A percentile compares a stretch with the other conserved stretches of the same genome.
Conservation (phyloP, 2,113 vertebrate genomes). For the Coptodon rendalli region DNA sequence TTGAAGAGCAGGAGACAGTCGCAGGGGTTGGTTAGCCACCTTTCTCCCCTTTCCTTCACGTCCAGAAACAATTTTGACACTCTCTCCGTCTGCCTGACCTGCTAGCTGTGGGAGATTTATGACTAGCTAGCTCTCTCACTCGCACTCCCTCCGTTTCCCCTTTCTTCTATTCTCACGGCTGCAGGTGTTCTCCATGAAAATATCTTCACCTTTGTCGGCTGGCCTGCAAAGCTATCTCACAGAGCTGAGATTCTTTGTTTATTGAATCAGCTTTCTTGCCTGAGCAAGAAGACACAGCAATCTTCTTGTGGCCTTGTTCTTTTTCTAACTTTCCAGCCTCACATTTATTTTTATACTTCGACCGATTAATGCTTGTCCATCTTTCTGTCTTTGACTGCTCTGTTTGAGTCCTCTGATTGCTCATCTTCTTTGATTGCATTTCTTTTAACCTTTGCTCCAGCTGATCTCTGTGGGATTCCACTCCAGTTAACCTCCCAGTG, state of each 20-base stretch:
- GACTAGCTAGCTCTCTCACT: conserved; percentile 28
- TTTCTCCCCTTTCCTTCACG: conserved; percentile 37
- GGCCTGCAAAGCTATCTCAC: conserved; percentile 30
- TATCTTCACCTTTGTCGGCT: conserved; percentile 39
- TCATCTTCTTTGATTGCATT: conserved; percentile 21
- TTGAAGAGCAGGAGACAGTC: conserved; percentile 42
- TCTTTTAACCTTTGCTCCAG: conserved; percentile 1
- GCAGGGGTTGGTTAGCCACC: conserved; percentile 31
- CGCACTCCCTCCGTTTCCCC: not conserved
- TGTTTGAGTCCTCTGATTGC: not conserved
- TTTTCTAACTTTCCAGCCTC: not conserved
- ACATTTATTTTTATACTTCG: not conserved
- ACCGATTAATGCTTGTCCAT: not conserved
- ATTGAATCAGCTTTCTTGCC: conserved; percentile 24
- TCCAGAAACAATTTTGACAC: conserved; percentile 60
- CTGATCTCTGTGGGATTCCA: conserved; percentile 13
- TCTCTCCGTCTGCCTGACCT: conserved; percentile 44
- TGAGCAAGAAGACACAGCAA: not conserved
- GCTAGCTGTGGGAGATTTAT: conserved; percentile 59
- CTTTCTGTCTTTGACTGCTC: not conserved
- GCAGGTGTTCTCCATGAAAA: conserved; percentile 55
- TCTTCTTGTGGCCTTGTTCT: not conserved
- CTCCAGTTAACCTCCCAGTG: conserved; percentile 10
- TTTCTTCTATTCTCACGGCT: conserved; percentile 32
- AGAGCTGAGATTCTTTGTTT: conserved; percentile 28